A percentile compares a stretch with the other conserved stretches of the same genome.
These are phyloP conservation scores for Aplochiton taeniatus DNA, from an alignment of 2,797 vertebrate species.

Conservation along the genomic window DNA sequence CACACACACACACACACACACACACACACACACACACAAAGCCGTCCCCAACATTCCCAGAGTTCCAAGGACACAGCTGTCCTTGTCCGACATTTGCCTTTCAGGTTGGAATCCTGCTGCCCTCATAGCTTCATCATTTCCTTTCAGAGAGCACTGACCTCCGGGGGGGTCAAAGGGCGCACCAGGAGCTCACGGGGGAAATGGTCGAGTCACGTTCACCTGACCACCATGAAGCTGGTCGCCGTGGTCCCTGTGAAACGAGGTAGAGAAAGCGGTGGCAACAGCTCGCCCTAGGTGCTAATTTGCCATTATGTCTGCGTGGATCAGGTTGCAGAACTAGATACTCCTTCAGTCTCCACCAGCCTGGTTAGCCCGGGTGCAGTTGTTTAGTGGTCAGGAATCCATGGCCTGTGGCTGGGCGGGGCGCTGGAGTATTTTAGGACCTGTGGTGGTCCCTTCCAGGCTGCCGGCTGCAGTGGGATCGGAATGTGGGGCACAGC, in stretches of 20 bases:
- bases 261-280: too few relatives aligned
- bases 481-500: slow-evolving; percentile 64
- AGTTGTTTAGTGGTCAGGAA: slow-evolving; percentile 1
- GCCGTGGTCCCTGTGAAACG: too few relatives aligned
- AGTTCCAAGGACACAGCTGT: slow-evolving; percentile 49
- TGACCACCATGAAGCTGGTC: neutral
- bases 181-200: slow-evolving; percentile 15
- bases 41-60: slow-evolving; percentile 22
- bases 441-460: slow-evolving; percentile 5
- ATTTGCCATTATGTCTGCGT: neutral
- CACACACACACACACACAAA: slow-evolving; percentile 3
- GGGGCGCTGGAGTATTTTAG: slow-evolving; percentile 24
- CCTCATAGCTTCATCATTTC: slow-evolving; percentile 41
- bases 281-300: neutral
- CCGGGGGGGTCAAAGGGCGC: slow-evolving; percentile 43
- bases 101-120: slow-evolving; percentile 29
- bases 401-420: slow-evolving; percentile 8
- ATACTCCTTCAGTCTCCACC: neutral
- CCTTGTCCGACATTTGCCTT: neutral
- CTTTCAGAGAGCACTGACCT: slow-evolving; percentile 33
- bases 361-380: neutral
- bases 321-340: neutral
- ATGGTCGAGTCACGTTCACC: neutral
- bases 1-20: slow-evolving; percentile 1
- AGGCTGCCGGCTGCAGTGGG: slow-evolving; percentile 24